phyloP scores from a whole-genome alignment of 37 sponge, comb jelly and placozoan species.

The Spongia lamella region DNA sequence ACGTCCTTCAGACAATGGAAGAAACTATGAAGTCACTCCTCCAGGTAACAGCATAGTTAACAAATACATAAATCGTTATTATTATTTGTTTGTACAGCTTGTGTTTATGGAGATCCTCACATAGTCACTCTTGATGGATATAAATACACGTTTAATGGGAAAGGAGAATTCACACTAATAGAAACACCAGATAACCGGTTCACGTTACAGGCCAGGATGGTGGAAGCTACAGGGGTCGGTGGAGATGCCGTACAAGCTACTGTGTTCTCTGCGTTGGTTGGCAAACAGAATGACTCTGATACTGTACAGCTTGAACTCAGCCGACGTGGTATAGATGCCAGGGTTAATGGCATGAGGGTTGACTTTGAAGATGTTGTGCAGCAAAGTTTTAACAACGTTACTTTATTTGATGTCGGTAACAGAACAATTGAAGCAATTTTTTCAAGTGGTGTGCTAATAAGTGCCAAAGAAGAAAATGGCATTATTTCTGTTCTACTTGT shows the following conservation, averaged over 20 bases:
- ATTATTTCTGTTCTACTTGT: slow-evolving; percentile 14
- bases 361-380: slow-evolving; percentile 2
- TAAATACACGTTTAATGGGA: slow-evolving; percentile 74
- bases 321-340: not conserved
- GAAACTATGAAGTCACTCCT: not conserved
- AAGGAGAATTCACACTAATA: slow-evolving; percentile 69
- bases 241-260: slow-evolving; percentile 36
- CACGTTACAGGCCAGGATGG: slow-evolving; percentile 76
- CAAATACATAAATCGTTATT: not conserved
- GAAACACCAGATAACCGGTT: slow-evolving; percentile 49
- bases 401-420: slow-evolving; percentile 5
- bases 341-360: slow-evolving; percentile 20
- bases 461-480: slow-evolving; percentile 37
- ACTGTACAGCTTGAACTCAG: slow-evolving; percentile 22
- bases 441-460: slow-evolving; percentile 1
- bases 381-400: slow-evolving; percentile 14
- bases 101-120: slow-evolving; percentile 72
- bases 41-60: slow-evolving; percentile 30
- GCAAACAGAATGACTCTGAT: slow-evolving; percentile 16
- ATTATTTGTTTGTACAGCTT: slow-evolving; percentile 35
- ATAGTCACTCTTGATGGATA: slow-evolving; percentile 66
- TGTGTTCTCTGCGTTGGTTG: slow-evolving; percentile 67
- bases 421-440: slow-evolving; percentile 18
- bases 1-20: slow-evolving; percentile 35
- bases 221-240: slow-evolving; percentile 7